These are phyloP conservation scores for Tenthredo livida DNA, from an alignment of 2,888 invertebrate species.

Conservation along the genomic window DNA sequence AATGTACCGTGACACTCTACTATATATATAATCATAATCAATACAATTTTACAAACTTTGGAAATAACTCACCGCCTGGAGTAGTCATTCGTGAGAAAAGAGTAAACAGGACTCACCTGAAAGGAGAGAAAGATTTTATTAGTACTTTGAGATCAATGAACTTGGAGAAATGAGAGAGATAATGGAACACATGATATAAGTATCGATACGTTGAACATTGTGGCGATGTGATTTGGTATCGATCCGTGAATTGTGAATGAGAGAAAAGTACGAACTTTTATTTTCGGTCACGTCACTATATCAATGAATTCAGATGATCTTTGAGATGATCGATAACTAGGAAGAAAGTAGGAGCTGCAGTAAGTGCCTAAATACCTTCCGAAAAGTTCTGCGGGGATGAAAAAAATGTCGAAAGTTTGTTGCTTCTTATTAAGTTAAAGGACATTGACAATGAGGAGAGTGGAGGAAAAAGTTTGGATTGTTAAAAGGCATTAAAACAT, in stretches of 20 bases:
- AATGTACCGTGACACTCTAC: conserved; percentile 11
- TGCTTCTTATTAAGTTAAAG: neutral
- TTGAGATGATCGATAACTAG: neutral
- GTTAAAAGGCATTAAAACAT: conserved; percentile 13
- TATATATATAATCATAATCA: no score
- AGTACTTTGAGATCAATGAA: neutral
- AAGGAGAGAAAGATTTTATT: neutral
- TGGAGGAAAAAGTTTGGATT: neutral
- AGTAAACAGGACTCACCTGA: conserved; percentile 12
- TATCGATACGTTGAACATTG: neutral
- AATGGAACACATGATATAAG: neutral
- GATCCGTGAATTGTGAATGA: neutral
- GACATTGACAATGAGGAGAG: neutral
- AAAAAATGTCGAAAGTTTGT: conserved; percentile 27
- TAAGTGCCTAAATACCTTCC: no score
- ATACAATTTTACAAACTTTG: neutral
- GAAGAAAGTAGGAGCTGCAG: neutral
- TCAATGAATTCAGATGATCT: neutral
- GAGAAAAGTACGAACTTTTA: neutral
- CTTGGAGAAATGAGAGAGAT: neutral
- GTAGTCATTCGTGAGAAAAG: neutral
- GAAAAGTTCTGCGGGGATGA: neutral
- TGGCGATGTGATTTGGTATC: neutral
- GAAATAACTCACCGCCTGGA: neutral
- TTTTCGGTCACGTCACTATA: neutral